Evolutionary conservation across 2,113 vertebrate genomes (phyloP), one percentile per base, ranked within the genome.

Genomic region (Ceuthmochares aereus): DNA sequence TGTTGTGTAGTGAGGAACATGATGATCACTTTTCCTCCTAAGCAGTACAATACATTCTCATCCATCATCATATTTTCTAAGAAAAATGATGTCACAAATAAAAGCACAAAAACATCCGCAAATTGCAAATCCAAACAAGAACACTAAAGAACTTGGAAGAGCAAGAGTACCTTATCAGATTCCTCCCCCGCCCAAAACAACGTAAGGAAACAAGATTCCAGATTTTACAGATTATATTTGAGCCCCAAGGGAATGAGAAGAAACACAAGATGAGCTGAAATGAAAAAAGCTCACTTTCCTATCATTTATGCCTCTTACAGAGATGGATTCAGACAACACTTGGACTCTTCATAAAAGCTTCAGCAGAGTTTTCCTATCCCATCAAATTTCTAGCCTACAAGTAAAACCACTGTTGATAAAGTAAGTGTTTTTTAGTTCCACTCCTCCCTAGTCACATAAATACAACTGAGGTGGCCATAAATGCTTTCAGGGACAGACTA

Each of bases 181-280:
- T 63, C 13, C 2, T 72, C 15, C 8, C 18, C 14, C 0, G 0
- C 7, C 32, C 27, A 49, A 66, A 22, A 82, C 7, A 23, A 5
- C 4, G 4, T 37, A 59, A 45, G 42, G 15, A 74, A 92, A 88
- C 12, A 67, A 84, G 89, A 59, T 63, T 87, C 34, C 37, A 47
- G 30, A 2, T 54, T 62, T 36, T 58, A 18, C 34, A 70, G 67
- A 37, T 67, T 51, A 5, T 6, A 15, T 77, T 59, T 63, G 23
- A 70, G 84, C 34, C 14, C 12, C 4, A 32, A 59, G 14, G 32
- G 34, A 27, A 22, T 15, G 14, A 76, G 23, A 73, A 66, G 15
- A 83, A 34, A 69, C 5, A 59, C n/a, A 70, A 54, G 59, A 14
- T 40, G 32, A 78, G 7, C 5, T 52, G 37, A 64, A 87, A 72